Evolutionary conservation across 2,113 vertebrate species (phyloP).

Genomic region (Zosterops japonicus): DNA sequence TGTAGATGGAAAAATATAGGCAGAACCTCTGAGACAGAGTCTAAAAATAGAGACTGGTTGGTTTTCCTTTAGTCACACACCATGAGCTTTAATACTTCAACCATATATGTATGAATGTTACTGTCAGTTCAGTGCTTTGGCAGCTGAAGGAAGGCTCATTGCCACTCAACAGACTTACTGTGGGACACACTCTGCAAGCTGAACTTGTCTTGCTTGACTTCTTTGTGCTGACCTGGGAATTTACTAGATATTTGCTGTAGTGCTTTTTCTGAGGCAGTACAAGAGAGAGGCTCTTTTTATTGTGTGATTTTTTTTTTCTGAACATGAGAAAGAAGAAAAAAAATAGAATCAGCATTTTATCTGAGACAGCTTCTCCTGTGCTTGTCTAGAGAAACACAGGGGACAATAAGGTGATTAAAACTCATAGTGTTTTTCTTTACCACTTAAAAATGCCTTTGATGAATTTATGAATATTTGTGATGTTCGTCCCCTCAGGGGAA

Average conservation of each 20-base stretch:
- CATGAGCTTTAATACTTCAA: neutral
- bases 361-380: neutral
- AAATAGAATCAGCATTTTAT: neutral
- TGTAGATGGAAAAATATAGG: neutral
- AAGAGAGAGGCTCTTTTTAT: neutral
- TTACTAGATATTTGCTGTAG: neutral
- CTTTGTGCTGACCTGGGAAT: neutral
- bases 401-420: neutral
- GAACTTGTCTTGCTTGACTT: neutral
- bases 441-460: neutral
- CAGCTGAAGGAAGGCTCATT: neutral
- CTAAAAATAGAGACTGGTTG: neutral
- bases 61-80: neutral
- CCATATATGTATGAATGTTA: neutral
- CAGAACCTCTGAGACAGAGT: neutral
- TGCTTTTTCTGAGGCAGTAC: neutral
- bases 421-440: neutral
- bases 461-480: neutral
- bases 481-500: neutral
- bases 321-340: neutral
- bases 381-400: neutral
- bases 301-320: neutral
- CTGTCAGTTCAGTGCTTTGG: neutral
- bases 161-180: neutral
- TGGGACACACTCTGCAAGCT: neutral